A percentile compares a stretch with the other conserved stretches of the same genome.
Evolutionary conservation across 2,797 vertebrate genomes (phyloP).

Genomic region (Lophotriccus pileatus): DNA sequence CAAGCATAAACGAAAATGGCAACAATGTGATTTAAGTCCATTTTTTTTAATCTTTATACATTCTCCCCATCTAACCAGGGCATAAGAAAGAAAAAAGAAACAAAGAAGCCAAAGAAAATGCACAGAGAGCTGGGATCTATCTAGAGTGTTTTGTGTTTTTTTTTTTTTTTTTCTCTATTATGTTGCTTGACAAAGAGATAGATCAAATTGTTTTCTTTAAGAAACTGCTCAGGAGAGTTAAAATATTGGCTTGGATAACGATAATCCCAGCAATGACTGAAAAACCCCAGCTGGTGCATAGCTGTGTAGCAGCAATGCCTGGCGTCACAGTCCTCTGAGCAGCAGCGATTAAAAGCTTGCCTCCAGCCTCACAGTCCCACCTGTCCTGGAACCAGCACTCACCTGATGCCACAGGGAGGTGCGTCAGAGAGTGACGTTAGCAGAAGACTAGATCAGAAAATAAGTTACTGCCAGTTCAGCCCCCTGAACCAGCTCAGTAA

Average conservation of each 20-base stretch:
- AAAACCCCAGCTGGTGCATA: not conserved
- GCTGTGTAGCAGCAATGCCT: not conserved
- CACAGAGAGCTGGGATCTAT: not conserved
- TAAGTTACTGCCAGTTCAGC: not conserved
- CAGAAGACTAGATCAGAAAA: not conserved
- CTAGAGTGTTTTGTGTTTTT: not conserved
- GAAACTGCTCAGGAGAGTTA: not conserved
- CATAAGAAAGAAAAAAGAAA: not conserved
- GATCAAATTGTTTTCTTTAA: not conserved
- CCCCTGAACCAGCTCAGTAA: not conserved
- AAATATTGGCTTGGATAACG: not conserved
- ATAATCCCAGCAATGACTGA: not conserved
- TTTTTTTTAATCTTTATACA: not conserved
- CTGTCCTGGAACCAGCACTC: not conserved
- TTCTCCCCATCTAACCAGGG: not conserved
- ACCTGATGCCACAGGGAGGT: not conserved
- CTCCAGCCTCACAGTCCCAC: not conserved
- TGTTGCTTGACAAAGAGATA: not conserved
- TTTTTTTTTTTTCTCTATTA: not conserved
- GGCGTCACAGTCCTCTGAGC: not conserved
- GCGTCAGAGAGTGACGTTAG: not conserved
- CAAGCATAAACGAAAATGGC: not conserved
- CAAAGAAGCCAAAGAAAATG: not conserved
- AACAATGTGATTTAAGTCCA: not conserved
- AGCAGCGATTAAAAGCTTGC: not conserved